Percentiles rank a stretch among this genome's conserved stretches.
Evolutionary conservation across 2,113 vertebrate genomes (phyloP).

Genomic region (Camelus dromedarius): DNA sequence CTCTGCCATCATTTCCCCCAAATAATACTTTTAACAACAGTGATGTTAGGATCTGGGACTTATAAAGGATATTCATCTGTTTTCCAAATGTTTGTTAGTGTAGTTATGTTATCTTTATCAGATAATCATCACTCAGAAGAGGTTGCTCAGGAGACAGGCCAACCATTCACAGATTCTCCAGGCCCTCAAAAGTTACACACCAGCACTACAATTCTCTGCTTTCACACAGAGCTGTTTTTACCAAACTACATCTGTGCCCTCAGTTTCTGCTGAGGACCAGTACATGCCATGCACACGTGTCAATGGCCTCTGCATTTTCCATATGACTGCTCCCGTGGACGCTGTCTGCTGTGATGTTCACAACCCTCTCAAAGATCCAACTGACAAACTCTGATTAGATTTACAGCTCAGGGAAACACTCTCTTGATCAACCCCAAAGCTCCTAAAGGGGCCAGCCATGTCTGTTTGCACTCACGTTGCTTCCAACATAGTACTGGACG

Average conservation of each 20-base stretch:
- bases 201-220: neutral
- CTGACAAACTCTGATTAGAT: neutral
- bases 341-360: constrained; percentile 16
- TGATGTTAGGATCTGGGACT: neutral
- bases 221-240: neutral
- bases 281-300: neutral
- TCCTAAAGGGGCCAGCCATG: neutral
- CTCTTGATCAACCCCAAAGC: neutral
- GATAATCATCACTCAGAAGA: constrained; percentile 35
- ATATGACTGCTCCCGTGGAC: neutral
- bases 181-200: neutral
- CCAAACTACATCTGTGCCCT: neutral
- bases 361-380: constrained; percentile 22
- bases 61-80: neutral
- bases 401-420: neutral
- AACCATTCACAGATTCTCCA: neutral
- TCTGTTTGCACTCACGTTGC: neutral
- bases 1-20: neutral
- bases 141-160: neutral
- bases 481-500: neutral
- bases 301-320: neutral
- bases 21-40: neutral
- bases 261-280: neutral
- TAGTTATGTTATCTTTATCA: constrained; percentile 2
- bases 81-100: constrained; percentile 24